Conservation (phyloP, 2,888 invertebrate genomes). For the Eueremaeus valkanovi region DNA sequence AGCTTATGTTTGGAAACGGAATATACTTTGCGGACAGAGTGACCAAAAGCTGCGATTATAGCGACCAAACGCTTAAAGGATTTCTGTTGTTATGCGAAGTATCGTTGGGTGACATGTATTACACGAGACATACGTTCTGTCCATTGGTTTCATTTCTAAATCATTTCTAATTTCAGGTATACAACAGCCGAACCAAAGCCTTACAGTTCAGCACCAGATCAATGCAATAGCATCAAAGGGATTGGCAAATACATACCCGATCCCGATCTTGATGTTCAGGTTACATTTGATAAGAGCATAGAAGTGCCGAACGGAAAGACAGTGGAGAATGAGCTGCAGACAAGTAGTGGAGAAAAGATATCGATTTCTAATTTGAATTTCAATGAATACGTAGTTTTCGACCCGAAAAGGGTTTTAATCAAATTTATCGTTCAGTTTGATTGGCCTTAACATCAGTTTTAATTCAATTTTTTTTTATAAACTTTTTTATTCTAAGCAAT, state of each 20-base stretch:
- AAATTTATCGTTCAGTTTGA: slow-evolving; percentile 12
- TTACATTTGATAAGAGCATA: not conserved
- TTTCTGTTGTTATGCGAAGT: slow-evolving; percentile 11
- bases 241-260: slow-evolving; percentile 14
- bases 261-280: not conserved
- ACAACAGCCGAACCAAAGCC: not conserved
- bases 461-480: too few species aligned
- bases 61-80: not conserved
- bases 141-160: not conserved
- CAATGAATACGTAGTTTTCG: slow-evolving; percentile 1
- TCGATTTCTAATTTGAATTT: not conserved
- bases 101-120: not conserved
- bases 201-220: not conserved
- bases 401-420: not conserved
- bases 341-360: not conserved
- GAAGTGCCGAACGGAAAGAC: slow-evolving; percentile 18
- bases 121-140: not conserved
- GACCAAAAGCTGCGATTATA: not conserved
- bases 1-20: not conserved
- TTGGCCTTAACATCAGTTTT: too few species aligned
- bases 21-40: slow-evolving; percentile 20
- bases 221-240: not conserved
- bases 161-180: not conserved
- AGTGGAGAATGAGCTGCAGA: too few species aligned
- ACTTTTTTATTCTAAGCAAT: too few species aligned